Conservation (phyloP, 2,113 vertebrate genomes). For the Helogale parvula region DNA sequence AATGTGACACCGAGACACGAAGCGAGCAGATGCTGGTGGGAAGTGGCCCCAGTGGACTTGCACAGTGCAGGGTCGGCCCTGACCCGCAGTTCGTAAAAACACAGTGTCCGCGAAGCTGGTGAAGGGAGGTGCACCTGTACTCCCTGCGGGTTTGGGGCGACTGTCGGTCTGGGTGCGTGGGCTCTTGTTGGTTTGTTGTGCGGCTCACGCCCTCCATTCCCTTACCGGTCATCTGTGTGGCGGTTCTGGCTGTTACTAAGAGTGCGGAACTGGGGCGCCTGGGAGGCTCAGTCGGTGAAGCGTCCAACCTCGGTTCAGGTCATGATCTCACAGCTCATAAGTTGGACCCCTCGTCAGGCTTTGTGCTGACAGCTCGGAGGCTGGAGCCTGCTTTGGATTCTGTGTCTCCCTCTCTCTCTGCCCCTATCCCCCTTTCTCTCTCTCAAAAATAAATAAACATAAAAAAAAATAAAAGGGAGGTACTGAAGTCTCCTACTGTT, state of each 20-base stretch:
- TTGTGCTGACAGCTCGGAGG: no score
- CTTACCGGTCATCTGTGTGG: neutral
- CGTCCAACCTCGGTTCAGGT: no score
- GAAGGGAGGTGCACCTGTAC: accelerated
- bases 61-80: neutral
- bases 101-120: neutral
- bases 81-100: neutral
- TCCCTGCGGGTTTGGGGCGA: neutral
- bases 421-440: no score
- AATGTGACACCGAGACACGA: neutral
- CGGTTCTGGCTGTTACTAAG: neutral
- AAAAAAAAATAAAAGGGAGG: neutral
- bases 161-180: neutral
- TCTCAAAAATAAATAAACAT: no score
- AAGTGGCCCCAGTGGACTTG: neutral
- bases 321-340: no score
- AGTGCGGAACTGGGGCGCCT: neutral
- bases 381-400: no score
- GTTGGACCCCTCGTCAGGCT: no score
- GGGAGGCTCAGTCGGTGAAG: no score
- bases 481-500: neutral
- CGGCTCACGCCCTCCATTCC: neutral
- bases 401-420: no score
- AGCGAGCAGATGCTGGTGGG: neutral
- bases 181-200: neutral